Conservation (phyloP, 1,140 invertebrate genomes). For the Oryctes rhinoceros region DNA sequence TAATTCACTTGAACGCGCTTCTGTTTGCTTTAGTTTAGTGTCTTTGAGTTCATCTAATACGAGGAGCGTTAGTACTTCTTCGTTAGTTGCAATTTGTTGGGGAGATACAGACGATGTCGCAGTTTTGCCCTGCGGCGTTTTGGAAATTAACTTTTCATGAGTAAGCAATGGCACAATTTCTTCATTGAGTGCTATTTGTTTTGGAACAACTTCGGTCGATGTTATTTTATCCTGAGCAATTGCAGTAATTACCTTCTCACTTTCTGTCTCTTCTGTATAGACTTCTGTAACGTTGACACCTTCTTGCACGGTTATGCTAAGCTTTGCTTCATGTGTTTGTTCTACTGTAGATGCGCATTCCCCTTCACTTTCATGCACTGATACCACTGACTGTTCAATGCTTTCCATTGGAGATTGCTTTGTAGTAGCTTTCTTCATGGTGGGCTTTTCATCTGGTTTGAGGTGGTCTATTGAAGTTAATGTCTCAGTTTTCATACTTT, state of each 20-base stretch:
- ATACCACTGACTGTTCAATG: slow-evolving; percentile 51
- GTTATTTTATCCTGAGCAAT: slow-evolving; percentile 60
- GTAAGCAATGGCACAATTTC: slow-evolving; percentile 56
- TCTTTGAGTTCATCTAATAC: slow-evolving; percentile 47
- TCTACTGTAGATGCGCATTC: slow-evolving; percentile 45
- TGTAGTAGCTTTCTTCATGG: slow-evolving; percentile 41
- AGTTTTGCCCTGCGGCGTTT: slow-evolving; percentile 60
- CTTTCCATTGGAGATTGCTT: slow-evolving; percentile 48
- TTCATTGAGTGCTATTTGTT: slow-evolving; percentile 60
- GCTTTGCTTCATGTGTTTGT: slow-evolving; percentile 58
- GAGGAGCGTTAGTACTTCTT: slow-evolving; percentile 56
- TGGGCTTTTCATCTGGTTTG: slow-evolving; percentile 8
- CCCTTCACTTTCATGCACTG: slow-evolving; percentile 52
- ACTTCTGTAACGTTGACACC: slow-evolving; percentile 64
- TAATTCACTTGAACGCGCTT: slow-evolving; percentile 58
- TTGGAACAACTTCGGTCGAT: slow-evolving; percentile 59
- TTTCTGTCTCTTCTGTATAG: slow-evolving; percentile 62
- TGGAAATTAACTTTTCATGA: slow-evolving; percentile 46
- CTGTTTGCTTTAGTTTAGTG: slow-evolving; percentile 59
- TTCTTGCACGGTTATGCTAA: slow-evolving; percentile 61
- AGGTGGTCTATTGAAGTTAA: slow-evolving; percentile 41
- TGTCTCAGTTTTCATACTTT: slow-evolving; percentile 28
- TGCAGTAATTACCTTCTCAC: slow-evolving; percentile 59
- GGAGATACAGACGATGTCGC: slow-evolving; percentile 59
- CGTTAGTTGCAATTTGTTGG: slow-evolving; percentile 60